A percentile compares a stretch with the other conserved stretches of the same genome.
These are phyloP conservation scores for Trachelus tabidus DNA, from an alignment of 2,888 invertebrate species.

Conservation along the genomic window DNA sequence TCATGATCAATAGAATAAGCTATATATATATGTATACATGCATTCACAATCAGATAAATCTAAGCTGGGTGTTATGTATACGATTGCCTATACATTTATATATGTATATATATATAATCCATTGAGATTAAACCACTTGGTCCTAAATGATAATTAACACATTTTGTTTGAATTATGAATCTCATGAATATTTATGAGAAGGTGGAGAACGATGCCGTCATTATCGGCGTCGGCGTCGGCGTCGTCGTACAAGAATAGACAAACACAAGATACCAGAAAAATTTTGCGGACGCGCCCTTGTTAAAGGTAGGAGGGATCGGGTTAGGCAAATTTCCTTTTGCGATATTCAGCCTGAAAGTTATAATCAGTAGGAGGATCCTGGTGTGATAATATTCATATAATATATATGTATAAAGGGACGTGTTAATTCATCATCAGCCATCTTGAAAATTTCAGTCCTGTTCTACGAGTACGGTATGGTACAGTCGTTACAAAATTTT, in stretches of 20 bases:
- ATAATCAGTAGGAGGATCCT: background rate
- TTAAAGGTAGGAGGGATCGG: background rate
- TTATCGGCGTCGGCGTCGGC: background rate
- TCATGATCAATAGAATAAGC: background rate
- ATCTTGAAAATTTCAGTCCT: background rate
- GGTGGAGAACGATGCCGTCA: background rate
- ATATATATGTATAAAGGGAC: background rate
- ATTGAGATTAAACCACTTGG: background rate
- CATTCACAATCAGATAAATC: background rate
- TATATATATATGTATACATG: background rate
- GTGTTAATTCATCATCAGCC: background rate
- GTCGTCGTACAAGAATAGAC: background rate
- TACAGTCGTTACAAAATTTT: background rate
- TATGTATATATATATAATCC: no score
- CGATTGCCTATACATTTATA: background rate
- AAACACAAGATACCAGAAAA: background rate
- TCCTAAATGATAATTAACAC: background rate
- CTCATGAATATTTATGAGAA: background rate
- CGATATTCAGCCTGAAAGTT: background rate
- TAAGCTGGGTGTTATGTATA: background rate
- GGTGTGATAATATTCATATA: background rate
- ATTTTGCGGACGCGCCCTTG: background rate
- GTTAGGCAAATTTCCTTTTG: background rate
- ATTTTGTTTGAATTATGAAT: background rate
- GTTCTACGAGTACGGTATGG: background rate